Conservation (phyloP, 2,797 vertebrate genomes). For the Eidolon dupreanum region DNA sequence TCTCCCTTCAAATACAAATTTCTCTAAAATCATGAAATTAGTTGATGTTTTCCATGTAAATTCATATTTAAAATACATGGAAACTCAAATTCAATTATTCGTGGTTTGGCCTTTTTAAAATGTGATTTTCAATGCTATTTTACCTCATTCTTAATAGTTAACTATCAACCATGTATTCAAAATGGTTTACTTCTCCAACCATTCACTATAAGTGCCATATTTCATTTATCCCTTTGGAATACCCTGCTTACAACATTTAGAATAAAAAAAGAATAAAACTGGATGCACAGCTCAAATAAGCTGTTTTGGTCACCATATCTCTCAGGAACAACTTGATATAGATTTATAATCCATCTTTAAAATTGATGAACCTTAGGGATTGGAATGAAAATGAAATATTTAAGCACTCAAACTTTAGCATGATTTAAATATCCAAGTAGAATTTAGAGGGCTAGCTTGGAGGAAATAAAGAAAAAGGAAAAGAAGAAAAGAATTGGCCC, state of each 20-base stretch:
- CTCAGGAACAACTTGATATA: constrained; percentile 33
- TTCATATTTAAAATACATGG: constrained; percentile 14
- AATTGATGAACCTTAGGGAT: constrained; percentile 20
- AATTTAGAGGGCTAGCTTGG: not conserved
- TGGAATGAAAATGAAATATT: constrained; percentile 46
- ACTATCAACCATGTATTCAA: not conserved
- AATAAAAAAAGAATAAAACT: constrained; percentile 39
- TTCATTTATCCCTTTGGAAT: constrained; percentile 12
- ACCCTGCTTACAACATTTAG: constrained; percentile 28
- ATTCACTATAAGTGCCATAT: not conserved
- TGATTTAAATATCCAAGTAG: constrained; percentile 46
- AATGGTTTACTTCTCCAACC: not conserved
- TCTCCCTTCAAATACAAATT: not conserved
- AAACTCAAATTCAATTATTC: constrained; percentile 26
- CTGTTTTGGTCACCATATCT: constrained; percentile 45
- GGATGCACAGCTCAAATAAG: not conserved
- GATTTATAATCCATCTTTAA: constrained; percentile 62
- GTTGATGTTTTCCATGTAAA: not conserved
- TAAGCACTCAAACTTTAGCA: constrained; percentile 11
- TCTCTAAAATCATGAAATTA: not conserved
- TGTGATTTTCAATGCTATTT: not conserved
- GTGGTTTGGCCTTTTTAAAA: not conserved
- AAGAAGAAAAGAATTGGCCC: not conserved
- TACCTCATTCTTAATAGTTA: constrained; percentile 1
- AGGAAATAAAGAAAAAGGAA: constrained; percentile 15